A percentile compares a stretch with the other conserved stretches of the same genome.
Conservation (phyloP, 2,888 invertebrate genomes). For the Amphipyra tragopoginis region DNA sequence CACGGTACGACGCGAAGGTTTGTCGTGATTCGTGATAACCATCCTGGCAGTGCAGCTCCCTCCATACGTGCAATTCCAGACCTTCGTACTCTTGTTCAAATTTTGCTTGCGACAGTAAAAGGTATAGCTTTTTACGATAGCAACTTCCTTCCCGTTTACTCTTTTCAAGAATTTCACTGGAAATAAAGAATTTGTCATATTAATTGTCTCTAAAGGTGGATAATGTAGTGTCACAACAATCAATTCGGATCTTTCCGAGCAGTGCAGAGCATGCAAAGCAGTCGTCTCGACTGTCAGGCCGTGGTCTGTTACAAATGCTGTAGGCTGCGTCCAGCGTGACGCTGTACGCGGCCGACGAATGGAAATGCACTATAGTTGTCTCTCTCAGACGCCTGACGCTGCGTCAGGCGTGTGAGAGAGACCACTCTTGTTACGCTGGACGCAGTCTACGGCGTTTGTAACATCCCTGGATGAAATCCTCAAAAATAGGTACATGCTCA, state of each 20-base stretch:
- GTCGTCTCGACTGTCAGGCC: no score
- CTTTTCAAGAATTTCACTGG: conserved; percentile 38
- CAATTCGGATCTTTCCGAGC: no score
- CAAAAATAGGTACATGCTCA: no score
- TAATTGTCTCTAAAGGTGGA: not conserved
- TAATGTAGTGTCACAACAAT: not conserved
- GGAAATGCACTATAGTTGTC: no score
- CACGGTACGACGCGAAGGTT: conserved; percentile 27
- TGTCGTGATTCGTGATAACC: conserved; percentile 38
- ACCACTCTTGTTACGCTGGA: no score
- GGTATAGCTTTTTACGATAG: conserved; percentile 45
- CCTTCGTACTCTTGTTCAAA: conserved; percentile 33
- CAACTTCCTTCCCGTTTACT: conserved; percentile 49
- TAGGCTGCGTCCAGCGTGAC: no score
- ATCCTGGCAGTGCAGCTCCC: conserved; percentile 29
- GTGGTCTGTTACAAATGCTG: no score
- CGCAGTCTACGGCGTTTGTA: no score
- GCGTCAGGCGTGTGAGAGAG: no score
- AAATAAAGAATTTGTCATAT: conserved; percentile 1
- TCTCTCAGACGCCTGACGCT: no score
- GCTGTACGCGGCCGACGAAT: no score
- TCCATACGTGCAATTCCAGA: conserved; percentile 53
- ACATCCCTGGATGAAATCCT: no score
- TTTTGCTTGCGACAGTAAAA: conserved; percentile 38
- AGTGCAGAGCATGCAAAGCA: not conserved